Evolutionary conservation across 2,888 invertebrate genomes (phyloP).

Genomic region (Kryphioiulus occultus): DNA sequence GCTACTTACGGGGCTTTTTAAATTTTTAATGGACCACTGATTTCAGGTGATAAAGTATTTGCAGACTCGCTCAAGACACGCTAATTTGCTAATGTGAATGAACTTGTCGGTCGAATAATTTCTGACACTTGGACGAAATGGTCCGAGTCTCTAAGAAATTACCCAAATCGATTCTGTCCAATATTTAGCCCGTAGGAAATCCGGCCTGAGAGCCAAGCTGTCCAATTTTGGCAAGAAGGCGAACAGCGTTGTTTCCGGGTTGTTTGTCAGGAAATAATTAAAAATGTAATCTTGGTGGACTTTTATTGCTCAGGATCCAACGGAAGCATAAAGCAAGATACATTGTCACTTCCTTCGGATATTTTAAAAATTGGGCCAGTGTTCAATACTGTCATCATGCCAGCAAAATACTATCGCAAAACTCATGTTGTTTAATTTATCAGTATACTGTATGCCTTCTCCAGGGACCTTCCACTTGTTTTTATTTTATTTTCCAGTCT

Average conservation of each 20-base stretch:
- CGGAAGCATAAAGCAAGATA: neutral
- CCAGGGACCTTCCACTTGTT: neutral
- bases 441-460: neutral
- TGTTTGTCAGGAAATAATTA: constrained; percentile 4
- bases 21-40: neutral
- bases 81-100: neutral
- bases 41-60: neutral
- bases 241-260: neutral
- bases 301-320: neutral
- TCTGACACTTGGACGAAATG: neutral
- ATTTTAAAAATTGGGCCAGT: neutral
- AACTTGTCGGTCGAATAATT: neutral
- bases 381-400: neutral
- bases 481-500: neutral
- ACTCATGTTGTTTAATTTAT: neutral
- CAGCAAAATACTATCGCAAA: neutral
- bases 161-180: neutral
- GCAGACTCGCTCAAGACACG: neutral
- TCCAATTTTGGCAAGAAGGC: neutral
- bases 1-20: neutral
- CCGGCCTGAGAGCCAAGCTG: neutral
- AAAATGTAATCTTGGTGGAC: neutral
- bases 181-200: neutral
- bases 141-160: neutral
- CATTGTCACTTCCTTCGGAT: neutral